Evolutionary conservation across 1,140 invertebrate genomes (phyloP), one percentile per base, ranked within the genome.

Genomic region (Pachypeltis micranthus): DNA sequence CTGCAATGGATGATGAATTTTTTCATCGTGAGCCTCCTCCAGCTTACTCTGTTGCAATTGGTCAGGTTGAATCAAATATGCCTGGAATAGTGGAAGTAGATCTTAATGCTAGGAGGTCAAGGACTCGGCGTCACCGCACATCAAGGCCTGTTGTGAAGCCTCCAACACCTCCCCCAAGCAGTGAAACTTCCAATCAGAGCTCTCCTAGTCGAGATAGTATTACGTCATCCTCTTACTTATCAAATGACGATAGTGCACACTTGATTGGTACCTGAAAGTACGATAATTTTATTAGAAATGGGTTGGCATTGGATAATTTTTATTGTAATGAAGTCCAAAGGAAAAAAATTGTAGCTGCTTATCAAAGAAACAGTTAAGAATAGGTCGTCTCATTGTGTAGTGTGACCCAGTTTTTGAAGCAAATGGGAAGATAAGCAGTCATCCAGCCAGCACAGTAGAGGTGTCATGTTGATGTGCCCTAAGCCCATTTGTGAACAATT

Each of bases 1-100:
- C 68, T 25, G 58, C 65, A 4, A 66, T 69, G 16, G 69, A 67
- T 57, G 67, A 71, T 58, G 70, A 69, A 10, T 69, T 68, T 57
- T 68, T 68, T 23, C 65, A 65, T 60, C 64, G 69, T n/a, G 70
- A 69, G 39, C 70, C 70, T 1, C 70, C 69, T 2, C 70, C 70
- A 10, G 67, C 69, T 16, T 71, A 71, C 63, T 67, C 68, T 3
- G 69, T 71, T 12, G 68, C 70, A 14, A 63, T 69, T 2, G 65
- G 63, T 23, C 64, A 69, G 28, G n/a, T 54, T 26, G 28, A 23
- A 44, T 7, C 34, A 19, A 47, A 26, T 56, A 24, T 56, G 21
- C 21, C 54, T 19, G 23, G 54, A 2, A 24, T 56, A 21, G 7
- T 39, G 31, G 58, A 28, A 14, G 34, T 60, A 26, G 27, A 26